Evolutionary conservation across 2,797 vertebrate species (phyloP).

Genomic region (Vespertilio murinus): DNA sequence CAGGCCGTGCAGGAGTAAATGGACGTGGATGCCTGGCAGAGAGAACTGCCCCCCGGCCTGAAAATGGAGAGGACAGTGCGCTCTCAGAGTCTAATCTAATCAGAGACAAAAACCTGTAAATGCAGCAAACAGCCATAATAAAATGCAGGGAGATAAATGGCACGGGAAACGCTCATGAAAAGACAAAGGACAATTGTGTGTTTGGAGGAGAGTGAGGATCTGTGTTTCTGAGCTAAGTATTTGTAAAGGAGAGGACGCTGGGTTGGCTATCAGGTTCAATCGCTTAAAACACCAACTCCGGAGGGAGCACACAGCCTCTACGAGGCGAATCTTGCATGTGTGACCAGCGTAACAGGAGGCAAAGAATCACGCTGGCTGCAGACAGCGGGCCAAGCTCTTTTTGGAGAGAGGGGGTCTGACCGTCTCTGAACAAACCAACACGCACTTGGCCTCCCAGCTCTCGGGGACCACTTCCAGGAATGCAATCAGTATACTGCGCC

Average conservation of each 20-base stretch:
- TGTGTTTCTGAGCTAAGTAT: neutral
- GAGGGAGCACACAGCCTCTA: neutral
- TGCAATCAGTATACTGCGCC: no score
- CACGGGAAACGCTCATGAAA: neutral
- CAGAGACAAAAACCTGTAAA: neutral
- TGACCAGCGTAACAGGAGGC: neutral
- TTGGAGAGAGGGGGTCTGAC: neutral
- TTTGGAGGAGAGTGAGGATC: neutral
- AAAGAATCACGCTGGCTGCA: fast-evolving
- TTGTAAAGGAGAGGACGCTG: neutral
- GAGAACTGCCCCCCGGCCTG: neutral
- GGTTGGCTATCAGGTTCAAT: neutral
- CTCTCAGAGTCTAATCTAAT: neutral
- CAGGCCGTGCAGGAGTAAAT: neutral
- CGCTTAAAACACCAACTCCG: neutral
- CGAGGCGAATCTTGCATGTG: neutral
- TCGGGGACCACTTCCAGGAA: neutral
- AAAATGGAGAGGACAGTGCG: neutral
- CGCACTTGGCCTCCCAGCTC: neutral
- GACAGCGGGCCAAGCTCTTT: neutral
- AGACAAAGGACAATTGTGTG: neutral
- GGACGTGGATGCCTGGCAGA: no score
- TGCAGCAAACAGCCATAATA: neutral
- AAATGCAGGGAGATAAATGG: neutral
- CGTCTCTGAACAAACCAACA: neutral